Base-by-base conservation (phyloP, 2,113 vertebrate species). In the Apeltes quadracus region DNA sequence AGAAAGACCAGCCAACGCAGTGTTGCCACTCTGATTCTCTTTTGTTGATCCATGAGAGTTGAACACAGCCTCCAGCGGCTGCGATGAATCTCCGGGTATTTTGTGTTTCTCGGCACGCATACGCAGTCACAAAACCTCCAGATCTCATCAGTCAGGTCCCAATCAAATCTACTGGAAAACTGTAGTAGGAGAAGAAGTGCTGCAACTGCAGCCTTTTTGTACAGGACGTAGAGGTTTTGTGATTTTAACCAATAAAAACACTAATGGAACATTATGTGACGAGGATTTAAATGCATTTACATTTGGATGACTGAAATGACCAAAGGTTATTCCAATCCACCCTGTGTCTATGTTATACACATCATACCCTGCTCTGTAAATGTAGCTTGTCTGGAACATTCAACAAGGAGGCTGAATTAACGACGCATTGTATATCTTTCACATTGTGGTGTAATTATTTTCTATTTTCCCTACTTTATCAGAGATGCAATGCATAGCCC, bases 41-140 rank as follows among this genome's bases (percentile, higher is more conserved):
- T 61, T 68, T 59, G 29, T 76, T 72, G 67, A 68, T 76, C 55
- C 63, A 59, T 79, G 44, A 55, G 53, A 68, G 63, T 38, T 64
- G 46, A 65, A 41, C 54, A 64, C 38, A 38, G 53, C 75, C 58
- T 64, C 0, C 13, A 78, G 57, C 38, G 11, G 23, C 69, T 72
- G 59, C 41, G 69, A 63, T 54, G 73, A 3, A 78, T 64, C 44
- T 77, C 43, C 55, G 56, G 4, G 16, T 63, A 1, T 50, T 64
- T 20, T 36, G 39, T 55, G 4, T 58, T 71, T 69, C 65, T 67
- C 65, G 43, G 18, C 44, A 46, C 27, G 43, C 18, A 8, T 13
- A 59, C 20, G 18, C 25, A 20, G 38, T 46, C 46, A 65, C 8
- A 46, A 69, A 46, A 66, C 36, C 36, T 65, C 15, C 22, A 61